Evolutionary conservation across 2,113 vertebrate genomes (phyloP).

Genomic region (Eublepharis macularius): DNA sequence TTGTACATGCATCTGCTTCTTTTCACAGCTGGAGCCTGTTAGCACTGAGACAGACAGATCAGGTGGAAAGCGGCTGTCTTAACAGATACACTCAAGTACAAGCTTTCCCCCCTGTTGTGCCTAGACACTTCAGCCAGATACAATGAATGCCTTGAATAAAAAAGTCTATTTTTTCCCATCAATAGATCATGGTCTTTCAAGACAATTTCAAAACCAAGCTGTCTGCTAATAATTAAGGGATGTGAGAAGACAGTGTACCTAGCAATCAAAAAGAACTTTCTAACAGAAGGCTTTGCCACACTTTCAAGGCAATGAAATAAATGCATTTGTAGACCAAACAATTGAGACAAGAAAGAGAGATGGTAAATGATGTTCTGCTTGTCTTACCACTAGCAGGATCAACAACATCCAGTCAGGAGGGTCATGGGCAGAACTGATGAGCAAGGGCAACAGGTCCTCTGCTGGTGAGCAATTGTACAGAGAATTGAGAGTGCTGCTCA

Average conservation of each 20-base stretch:
- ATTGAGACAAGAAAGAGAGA: not conserved
- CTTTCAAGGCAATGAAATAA: not conserved
- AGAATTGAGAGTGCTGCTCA: not conserved
- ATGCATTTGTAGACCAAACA: not conserved
- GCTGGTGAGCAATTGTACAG: not conserved
- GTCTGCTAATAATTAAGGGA: not conserved
- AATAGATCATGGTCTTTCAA: not conserved
- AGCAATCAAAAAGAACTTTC: not conserved
- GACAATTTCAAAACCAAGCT: not conserved
- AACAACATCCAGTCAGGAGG: too few species aligned
- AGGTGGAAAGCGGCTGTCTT: fast-evolving
- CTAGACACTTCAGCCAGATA: not conserved
- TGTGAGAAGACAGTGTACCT: not conserved
- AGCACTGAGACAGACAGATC: not conserved
- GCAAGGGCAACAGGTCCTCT: not conserved
- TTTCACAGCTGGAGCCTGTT: not conserved
- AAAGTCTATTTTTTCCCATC: not conserved
- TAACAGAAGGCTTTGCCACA: not conserved
- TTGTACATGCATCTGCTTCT: not conserved
- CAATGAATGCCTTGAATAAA: not conserved
- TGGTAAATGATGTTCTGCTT: not conserved
- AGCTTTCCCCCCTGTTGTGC: not conserved
- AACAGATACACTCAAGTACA: not conserved
- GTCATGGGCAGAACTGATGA: not conserved
- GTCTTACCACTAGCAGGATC: not conserved